Percentiles rank a stretch among this genome's conserved stretches.
Evolutionary conservation across 2,797 vertebrate genomes (phyloP).

Genomic region (Trachops cirrhosus): DNA sequence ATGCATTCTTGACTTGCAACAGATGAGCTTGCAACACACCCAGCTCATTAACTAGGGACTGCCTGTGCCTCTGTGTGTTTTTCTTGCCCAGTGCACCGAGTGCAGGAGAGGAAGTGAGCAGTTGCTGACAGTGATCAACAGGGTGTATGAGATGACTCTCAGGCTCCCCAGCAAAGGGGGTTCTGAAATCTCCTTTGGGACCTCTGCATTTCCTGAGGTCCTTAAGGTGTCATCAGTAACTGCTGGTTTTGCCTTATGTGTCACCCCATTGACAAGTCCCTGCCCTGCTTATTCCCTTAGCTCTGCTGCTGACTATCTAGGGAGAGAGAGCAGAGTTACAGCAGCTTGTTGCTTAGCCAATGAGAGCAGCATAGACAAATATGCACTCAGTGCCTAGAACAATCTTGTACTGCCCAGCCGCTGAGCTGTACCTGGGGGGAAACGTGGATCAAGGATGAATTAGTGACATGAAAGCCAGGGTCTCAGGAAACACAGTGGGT

Average conservation of each 20-base stretch:
- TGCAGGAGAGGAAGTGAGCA: neutral
- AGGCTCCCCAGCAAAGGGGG: neutral
- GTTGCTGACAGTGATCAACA: neutral
- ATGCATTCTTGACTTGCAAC: slow-evolving; percentile 21
- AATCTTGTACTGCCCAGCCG: neutral
- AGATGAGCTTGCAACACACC: neutral
- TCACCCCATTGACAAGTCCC: neutral
- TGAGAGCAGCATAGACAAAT: neutral
- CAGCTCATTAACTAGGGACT: neutral
- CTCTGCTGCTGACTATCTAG: neutral
- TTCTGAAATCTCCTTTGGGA: neutral
- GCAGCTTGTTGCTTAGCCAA: neutral
- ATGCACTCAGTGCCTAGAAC: neutral
- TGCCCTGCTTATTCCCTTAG: neutral
- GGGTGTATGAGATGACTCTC: neutral
- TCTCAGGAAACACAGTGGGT: neutral
- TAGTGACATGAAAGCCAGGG: neutral
- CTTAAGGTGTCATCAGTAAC: neutral
- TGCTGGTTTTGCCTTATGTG: neutral
- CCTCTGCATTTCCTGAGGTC: neutral
- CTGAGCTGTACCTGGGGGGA: neutral
- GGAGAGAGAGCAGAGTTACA: slow-evolving; percentile 19
- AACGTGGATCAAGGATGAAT: neutral
- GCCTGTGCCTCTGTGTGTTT: neutral
- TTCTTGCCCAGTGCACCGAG: neutral